Conservation (phyloP, 2,113 vertebrate species). For the Coptodon rendalli region DNA sequence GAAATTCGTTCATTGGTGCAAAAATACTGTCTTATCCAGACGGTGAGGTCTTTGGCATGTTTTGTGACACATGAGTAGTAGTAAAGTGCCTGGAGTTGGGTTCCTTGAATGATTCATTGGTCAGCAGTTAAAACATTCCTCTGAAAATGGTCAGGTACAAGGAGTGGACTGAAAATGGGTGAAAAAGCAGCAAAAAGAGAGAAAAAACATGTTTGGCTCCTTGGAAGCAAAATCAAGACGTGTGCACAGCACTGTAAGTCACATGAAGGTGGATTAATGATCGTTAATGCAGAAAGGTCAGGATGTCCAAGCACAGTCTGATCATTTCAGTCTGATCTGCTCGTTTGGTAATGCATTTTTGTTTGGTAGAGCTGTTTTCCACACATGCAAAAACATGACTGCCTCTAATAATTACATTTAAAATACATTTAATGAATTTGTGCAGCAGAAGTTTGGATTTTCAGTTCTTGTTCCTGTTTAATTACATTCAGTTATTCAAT, state of each 20-base stretch:
- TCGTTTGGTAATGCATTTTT: not conserved
- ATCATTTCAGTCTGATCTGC: not conserved
- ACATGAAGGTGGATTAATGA: not conserved
- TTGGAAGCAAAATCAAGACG: not conserved
- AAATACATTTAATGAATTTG: not conserved
- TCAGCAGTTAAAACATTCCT: not conserved
- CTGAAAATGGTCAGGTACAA: not conserved
- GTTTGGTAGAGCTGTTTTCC: not conserved
- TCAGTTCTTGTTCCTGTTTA: not conserved
- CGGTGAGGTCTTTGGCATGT: not conserved
- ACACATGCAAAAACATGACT: not conserved
- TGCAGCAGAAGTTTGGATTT: not conserved
- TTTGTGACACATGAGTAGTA: not conserved
- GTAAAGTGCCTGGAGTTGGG: not conserved
- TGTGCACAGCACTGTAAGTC: fast-evolving
- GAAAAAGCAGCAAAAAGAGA: not conserved
- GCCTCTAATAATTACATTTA: not conserved
- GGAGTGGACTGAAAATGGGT: not conserved
- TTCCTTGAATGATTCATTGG: fast-evolving
- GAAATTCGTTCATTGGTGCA: not conserved
- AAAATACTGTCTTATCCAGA: not conserved
- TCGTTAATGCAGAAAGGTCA: not conserved
- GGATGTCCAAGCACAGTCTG: not conserved
- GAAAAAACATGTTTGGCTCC: not conserved
- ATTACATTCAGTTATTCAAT: not conserved